Base-by-base conservation (phyloP, 2,113 vertebrate genomes). In the Uria lomvia region DNA sequence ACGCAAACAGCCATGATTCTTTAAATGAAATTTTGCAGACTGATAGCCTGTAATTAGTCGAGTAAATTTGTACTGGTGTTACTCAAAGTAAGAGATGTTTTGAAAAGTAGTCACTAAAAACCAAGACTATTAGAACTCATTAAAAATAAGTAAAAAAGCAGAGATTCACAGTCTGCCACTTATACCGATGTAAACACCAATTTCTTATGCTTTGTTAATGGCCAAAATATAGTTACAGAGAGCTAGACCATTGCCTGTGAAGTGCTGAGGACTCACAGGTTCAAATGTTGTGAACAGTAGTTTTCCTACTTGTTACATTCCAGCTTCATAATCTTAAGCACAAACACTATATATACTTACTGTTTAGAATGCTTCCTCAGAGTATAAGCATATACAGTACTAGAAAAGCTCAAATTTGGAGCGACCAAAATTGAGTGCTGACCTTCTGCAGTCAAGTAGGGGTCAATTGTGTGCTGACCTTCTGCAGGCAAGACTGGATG, bases 151-250 rank as follows among this genome's bases (percentile, higher is more conserved):
- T 27, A 15, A 80, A 73, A 73, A 87, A 68, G 11, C 30, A 91
- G 27, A 73, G n/a, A 85, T 68, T 52, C 30, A 50, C 12, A 58
- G 22, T 32, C 27, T 78, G 36, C 1, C 11, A 45, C 13, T 36
- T 43, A n/a, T 6, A 66, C 30, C 68, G 38, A n/a, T 0, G 0
- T 17, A 60, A 91, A 58, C 9, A 68, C 3, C 17, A 20, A 9
- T 50, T 72, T 87, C 27, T 89, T 55, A 55, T 3, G 6, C 4
- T 32, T 47, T 78, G 9, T 36, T 93, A 55, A 75, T 47, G n/a
- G 52, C n/a, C 21, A 71, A 20, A 88, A 79, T 6, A 45, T 0
- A 20, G 17, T 14, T 45, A 50, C 12, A 58, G 23, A 55, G 29
- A 91, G 22, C 24, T 23, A 58, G 63, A 56, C 8, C 52, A 86